Evolutionary conservation across 2,113 vertebrate species (phyloP), one percentile per base, ranked within the genome.

Genomic region (Scophthalmus maximus): DNA sequence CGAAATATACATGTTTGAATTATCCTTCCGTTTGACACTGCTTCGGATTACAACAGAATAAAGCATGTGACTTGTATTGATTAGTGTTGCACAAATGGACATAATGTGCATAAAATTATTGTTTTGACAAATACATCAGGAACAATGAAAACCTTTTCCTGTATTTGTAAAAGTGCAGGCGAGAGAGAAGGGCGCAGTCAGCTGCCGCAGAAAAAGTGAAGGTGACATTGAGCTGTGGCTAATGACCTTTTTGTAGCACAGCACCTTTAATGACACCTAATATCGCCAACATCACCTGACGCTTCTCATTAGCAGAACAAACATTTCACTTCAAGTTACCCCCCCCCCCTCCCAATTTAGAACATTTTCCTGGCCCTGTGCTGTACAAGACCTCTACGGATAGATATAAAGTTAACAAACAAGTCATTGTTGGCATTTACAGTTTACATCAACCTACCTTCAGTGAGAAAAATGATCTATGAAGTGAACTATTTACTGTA

Each of bases 211-310:
- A 36, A 65, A n/a, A 26, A 38, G 74, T 89, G 88, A 93, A 93
- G 91, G 92, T 93, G 91, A 93, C 92, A 88, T 93, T 93, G 91
- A 87, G 78, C 82, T 2, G 2, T 27, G 17, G 23, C 60, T 34
- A 63, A 84, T 77, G 87, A 91, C 87, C 87, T 88, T 83, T 73
- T 80, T 69, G 20, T 53, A 23, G 27, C 50, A 25, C 49, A 29
- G 36, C 27, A 42, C 64, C 18, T 26, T 0, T 14, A 22, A 5
- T 23, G 55, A 57, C 30, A 36, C 58, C 60, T 53, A 26, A 68
- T 26, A 67, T 70, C 68, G 40, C 47, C 29, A 1, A 46, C 26
- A 27, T 27, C 2, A 25, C 11, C 15, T 25, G 2, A 32, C 26
- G 50, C 32, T 59, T 42, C 12, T 26, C 52, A 23, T 15, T 17